Evolutionary conservation across 1,140 invertebrate genomes (phyloP).

Genomic region (Araneus ventricosus): DNA sequence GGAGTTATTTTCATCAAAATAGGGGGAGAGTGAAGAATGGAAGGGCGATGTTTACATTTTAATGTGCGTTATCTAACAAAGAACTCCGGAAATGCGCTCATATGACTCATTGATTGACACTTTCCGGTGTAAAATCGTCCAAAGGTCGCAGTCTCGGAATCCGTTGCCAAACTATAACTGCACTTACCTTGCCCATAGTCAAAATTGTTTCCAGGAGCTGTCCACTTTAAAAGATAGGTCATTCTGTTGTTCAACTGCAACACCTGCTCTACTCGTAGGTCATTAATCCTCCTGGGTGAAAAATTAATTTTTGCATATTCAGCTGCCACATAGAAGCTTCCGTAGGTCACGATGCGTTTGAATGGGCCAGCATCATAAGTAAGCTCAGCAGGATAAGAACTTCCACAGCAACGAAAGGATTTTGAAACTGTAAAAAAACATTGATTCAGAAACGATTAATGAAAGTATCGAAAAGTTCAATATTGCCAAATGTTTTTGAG

Average conservation of each 20-base stretch:
- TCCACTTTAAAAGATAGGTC: conserved; percentile 71
- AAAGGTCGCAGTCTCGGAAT: no score
- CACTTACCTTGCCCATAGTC: conserved; percentile 71
- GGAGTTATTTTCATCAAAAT: no score
- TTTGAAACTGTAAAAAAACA: not conserved
- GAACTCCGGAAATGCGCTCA: no score
- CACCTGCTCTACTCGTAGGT: conserved; percentile 30
- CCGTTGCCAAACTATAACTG: no score
- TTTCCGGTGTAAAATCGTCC: no score
- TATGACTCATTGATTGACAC: no score
- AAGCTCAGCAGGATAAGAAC: conserved; percentile 1
- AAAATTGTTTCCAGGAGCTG: conserved; percentile 75
- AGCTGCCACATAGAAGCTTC: conserved; percentile 21
- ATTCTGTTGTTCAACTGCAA: not conserved
- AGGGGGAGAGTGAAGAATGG: no score
- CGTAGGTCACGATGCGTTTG: conserved; percentile 10
- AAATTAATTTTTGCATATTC: not conserved
- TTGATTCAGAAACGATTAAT: no score
- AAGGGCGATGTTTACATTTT: no score
- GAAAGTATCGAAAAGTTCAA: no score
- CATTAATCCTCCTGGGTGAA: conserved; percentile 63
- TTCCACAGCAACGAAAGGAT: conserved; percentile 67
- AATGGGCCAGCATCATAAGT: not conserved
- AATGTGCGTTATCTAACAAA: no score
- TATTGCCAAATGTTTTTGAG: no score